Conservation (phyloP, 2,113 vertebrate genomes). For the Recurvirostra avosetta region DNA sequence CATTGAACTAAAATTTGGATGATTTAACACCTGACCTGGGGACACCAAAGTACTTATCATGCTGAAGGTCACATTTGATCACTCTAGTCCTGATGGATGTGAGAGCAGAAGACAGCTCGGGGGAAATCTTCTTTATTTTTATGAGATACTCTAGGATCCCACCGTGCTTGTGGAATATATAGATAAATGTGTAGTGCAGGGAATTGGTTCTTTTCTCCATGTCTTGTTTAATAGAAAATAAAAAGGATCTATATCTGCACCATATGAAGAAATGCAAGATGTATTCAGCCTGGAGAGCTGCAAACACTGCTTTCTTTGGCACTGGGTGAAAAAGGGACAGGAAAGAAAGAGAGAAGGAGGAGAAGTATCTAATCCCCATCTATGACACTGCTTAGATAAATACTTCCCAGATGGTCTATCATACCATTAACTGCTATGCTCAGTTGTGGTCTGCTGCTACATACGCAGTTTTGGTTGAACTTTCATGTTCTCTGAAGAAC, state of each 20-base stretch:
- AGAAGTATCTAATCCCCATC: neutral
- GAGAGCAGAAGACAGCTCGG: neutral
- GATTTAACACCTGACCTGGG: neutral
- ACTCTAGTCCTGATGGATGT: neutral
- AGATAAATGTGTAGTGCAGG: neutral
- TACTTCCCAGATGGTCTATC: neutral
- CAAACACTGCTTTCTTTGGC: neutral
- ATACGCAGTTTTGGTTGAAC: neutral
- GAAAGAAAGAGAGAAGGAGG: neutral
- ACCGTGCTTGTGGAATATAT: neutral
- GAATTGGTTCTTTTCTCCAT: neutral
- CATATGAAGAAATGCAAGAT: neutral
- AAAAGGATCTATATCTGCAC: neutral
- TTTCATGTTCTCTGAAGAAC: neutral
- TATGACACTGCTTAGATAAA: neutral
- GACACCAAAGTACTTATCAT: neutral
- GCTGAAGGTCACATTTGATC: neutral
- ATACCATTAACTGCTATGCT: neutral
- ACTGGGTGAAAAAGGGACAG: neutral
- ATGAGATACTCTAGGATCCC: neutral
- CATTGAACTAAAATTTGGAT: neutral
- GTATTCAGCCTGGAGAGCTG: neutral
- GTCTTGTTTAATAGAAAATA: neutral
- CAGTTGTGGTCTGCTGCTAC: neutral
- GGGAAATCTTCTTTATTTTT: neutral